These are phyloP conservation scores for Leptocoma aspasia DNA, from an alignment of 2,113 vertebrate genomes.

Conservation along the genomic window DNA sequence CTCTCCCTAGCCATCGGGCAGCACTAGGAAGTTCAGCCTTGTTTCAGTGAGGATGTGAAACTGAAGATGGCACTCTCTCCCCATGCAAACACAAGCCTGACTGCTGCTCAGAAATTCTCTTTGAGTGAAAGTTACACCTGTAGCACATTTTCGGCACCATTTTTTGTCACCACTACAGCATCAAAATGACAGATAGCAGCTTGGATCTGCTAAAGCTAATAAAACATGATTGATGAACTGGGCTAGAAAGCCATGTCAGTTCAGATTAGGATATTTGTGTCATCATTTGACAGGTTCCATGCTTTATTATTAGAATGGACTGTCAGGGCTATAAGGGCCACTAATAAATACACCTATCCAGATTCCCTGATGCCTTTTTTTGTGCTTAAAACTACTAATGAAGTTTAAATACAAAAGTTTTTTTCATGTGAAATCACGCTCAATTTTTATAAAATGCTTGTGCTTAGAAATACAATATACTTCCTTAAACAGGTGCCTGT, in stretches of 20 bases:
- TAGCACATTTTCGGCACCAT: slow-evolving; percentile 55
- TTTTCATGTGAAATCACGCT: background rate
- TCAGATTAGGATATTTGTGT: slow-evolving; percentile 76
- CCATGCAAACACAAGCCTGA: slow-evolving; percentile 2
- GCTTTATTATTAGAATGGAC: slow-evolving; percentile 77
- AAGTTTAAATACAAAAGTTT: background rate
- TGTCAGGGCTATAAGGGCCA: slow-evolving; percentile 40
- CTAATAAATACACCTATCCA: slow-evolving; percentile 72
- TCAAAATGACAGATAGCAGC: slow-evolving; percentile 61
- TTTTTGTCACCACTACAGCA: slow-evolving; percentile 60
- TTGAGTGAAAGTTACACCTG: slow-evolving; percentile 72
- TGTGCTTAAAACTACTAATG: slow-evolving; percentile 12
- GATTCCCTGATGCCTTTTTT: slow-evolving; percentile 50
- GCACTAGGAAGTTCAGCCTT: background rate
- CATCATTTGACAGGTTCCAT: slow-evolving; percentile 74
- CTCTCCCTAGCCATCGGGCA: background rate
- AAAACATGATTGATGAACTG: slow-evolving; percentile 78
- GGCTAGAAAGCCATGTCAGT: slow-evolving; percentile 69
- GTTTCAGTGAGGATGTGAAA: background rate
- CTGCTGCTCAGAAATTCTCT: slow-evolving; percentile 9
- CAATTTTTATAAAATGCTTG: slow-evolving; percentile 11
- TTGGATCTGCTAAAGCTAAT: slow-evolving; percentile 63
- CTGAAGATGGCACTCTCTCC: slow-evolving; percentile 86
- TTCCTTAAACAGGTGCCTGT: slow-evolving; percentile 39
- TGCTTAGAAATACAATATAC: slow-evolving; percentile 11